Percentiles rank a stretch among this genome's conserved stretches.
Conservation (phyloP, 2,113 vertebrate species). For the Canis aureus region DNA sequence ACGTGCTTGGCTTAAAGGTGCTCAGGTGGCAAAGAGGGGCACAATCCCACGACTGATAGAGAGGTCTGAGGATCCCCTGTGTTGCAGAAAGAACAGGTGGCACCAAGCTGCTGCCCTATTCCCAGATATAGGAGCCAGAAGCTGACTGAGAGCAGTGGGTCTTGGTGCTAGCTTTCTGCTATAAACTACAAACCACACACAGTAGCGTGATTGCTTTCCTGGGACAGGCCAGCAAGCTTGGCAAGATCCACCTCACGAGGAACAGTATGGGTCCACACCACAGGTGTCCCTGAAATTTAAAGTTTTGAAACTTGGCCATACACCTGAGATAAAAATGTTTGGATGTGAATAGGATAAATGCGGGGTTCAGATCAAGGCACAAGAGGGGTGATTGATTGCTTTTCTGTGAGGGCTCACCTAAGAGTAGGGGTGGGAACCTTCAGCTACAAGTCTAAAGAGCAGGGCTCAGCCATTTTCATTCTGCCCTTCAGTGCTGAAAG, state of each 20-base stretch:
- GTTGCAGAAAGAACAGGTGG: background rate
- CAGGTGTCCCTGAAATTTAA: background rate
- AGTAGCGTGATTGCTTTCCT: background rate
- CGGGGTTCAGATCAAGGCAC: background rate
- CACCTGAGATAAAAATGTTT: background rate
- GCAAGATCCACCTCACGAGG: background rate
- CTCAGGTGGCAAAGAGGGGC: background rate
- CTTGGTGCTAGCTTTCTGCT: background rate
- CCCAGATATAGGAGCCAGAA: background rate
- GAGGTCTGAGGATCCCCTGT: background rate
- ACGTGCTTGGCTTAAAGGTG: background rate
- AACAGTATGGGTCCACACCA: background rate
- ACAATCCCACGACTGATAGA: background rate
- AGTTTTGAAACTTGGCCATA: background rate
- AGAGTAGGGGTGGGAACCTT: background rate
- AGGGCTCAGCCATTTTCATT: background rate
- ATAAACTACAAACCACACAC: background rate
- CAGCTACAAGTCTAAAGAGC: background rate
- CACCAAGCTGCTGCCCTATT: background rate
- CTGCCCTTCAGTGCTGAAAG: background rate
- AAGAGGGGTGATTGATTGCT: background rate
- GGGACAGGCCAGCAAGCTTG: background rate
- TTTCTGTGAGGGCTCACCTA: background rate
- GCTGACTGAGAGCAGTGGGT: background rate
- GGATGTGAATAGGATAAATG: background rate